Base-by-base conservation (phyloP, 2,888 invertebrate genomes). In the Hydrotaea cyrtoneurina region DNA sequence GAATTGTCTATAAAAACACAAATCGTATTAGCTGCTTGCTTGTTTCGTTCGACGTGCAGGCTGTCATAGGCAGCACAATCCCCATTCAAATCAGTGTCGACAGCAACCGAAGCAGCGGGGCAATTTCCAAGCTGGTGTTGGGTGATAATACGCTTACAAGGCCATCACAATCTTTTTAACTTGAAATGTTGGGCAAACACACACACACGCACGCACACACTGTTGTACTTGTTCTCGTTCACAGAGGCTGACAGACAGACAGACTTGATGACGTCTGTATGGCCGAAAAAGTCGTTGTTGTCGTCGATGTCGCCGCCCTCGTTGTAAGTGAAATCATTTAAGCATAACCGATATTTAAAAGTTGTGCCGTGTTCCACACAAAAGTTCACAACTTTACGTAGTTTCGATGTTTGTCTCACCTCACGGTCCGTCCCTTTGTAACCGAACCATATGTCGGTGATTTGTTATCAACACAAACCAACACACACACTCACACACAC, bases 141-240 rank as follows among this genome's bases (percentile, higher is more conserved):
- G 59, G 75, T 74, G 82, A 77, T 82, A 82, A 77, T 73, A 62
- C 69, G 76, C 26, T 82, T 59, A 77, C 85, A 85, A 85, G 85
- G 85, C 82, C 82, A 82, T 55, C 53, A 53, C 53, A 55, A 36
- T 43, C 62, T 43, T 69, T 69, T 31, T 21, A 73, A 74, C 39
- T 59, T 15, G 11, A 43, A 59, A 74, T 55, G 79, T 69, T 73
- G 79, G 82, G 79, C 19, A 4, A 11, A 64, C 36, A 62, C 71
- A 46, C 66, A 31, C 31, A 4, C 23, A 57, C 19, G 53, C 59
- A 75, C n/a, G 39, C 19, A 55, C 4, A 43, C 23, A 57, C 13
- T 36, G 23, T 26, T 19, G 8, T 46, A 46, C 26, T n/a, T 7
- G 31, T 7, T 4, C 31, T 50, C 50, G 50, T 50, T 59, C 23